phyloP scores from a whole-genome alignment of 2,797 vertebrate genomes.

The Oceanodroma leucorhoa region DNA sequence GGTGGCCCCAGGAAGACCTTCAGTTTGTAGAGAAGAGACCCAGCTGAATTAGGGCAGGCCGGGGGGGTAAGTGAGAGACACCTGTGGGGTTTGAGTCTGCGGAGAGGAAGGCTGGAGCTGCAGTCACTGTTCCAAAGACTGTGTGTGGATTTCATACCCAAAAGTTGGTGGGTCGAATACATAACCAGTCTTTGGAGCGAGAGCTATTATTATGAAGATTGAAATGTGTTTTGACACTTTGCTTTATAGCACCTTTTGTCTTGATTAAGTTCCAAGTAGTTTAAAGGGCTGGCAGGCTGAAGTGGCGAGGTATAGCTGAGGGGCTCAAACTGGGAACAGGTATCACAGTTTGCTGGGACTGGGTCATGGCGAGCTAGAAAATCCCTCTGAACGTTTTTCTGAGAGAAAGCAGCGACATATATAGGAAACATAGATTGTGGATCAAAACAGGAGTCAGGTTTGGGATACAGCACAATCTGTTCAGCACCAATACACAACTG shows the following conservation, averaged over 20 bases:
- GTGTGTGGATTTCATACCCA: not conserved
- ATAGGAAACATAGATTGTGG: not conserved
- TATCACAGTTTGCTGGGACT: not conserved
- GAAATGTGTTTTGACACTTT: not conserved
- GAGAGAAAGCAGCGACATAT: not conserved
- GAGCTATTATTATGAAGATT: not conserved
- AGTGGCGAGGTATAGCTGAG: not conserved
- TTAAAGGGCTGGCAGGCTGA: not conserved
- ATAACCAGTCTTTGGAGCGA: not conserved
- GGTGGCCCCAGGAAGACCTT: not conserved
- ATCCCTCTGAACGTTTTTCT: not conserved
- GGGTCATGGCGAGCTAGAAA: not conserved
- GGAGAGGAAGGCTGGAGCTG: not conserved
- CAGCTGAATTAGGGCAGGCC: not conserved
- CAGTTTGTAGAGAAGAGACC: not conserved
- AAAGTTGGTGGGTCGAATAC: not conserved
- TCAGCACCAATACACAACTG: not conserved
- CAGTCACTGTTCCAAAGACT: not conserved
- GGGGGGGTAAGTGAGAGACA: not conserved
- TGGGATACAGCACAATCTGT: not conserved
- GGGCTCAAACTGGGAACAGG: not conserved
- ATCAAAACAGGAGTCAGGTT: not conserved
- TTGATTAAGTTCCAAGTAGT: not conserved
- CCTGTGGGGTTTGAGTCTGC: accelerated
- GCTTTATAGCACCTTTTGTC: not conserved